Evolutionary conservation across 1,140 invertebrate genomes (phyloP).

Genomic region (Heliothis subflexa): DNA sequence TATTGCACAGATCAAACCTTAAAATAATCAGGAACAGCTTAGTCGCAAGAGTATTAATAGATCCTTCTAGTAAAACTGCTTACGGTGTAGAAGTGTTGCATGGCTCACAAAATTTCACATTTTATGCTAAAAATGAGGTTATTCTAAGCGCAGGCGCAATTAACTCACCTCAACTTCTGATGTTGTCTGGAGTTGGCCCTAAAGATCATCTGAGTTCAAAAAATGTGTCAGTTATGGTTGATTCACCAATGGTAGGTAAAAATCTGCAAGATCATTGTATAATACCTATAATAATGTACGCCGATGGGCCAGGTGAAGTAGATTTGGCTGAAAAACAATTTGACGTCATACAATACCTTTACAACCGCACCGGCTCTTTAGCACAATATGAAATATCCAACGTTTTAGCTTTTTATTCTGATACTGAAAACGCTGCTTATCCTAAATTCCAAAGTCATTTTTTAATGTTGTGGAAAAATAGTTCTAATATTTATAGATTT

Average conservation of each 20-base stretch:
- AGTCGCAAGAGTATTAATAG: slow-evolving; percentile 81
- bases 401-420: slow-evolving; percentile 70
- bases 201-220: slow-evolving; percentile 70
- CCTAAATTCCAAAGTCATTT: slow-evolving; percentile 77
- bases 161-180: slow-evolving; percentile 84
- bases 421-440: slow-evolving; percentile 52
- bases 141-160: slow-evolving; percentile 85
- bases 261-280: slow-evolving; percentile 89
- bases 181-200: slow-evolving; percentile 81
- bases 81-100: slow-evolving; percentile 72
- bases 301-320: slow-evolving; percentile 55
- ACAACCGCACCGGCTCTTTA: slow-evolving; percentile 67
- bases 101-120: slow-evolving; percentile 58
- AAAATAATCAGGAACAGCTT: slow-evolving; percentile 88
- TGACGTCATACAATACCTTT: slow-evolving; percentile 68
- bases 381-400: slow-evolving; percentile 58
- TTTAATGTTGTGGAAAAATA: slow-evolving; percentile 58
- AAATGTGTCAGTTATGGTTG: slow-evolving; percentile 81
- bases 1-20: slow-evolving; percentile 88
- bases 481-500: slow-evolving; percentile 38
- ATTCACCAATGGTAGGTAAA: slow-evolving; percentile 89
- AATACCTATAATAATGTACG: slow-evolving; percentile 65
- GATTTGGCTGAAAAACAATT: slow-evolving; percentile 52
- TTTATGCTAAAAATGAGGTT: slow-evolving; percentile 82
- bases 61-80: slow-evolving; percentile 57